Percentiles rank a stretch among this genome's conserved stretches.
Conservation (phyloP, 2,113 vertebrate genomes). For the Calidris pugnax region DNA sequence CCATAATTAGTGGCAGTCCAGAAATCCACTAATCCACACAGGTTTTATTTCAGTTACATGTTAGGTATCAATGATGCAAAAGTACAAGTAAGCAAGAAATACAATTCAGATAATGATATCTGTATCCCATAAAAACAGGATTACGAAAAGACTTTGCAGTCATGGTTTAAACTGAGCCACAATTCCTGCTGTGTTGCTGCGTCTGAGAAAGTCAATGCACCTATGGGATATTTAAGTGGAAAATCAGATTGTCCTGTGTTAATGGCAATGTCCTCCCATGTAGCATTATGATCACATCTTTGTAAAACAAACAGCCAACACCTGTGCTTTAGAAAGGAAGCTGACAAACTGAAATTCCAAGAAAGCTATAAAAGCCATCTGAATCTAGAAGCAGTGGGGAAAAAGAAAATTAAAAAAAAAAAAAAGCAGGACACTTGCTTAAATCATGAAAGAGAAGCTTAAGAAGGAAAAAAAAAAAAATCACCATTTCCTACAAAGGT, state of each 20-base stretch:
- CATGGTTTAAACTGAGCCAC: background rate
- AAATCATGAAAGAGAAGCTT: background rate
- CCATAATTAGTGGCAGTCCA: background rate
- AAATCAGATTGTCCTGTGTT: background rate
- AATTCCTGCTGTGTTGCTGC: background rate
- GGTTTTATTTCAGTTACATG: background rate
- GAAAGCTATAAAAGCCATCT: background rate
- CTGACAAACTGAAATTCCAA: background rate
- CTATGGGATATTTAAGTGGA: background rate
- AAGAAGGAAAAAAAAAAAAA: background rate
- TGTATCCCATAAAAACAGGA: background rate
- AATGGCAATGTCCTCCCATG: background rate
- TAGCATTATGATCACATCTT: background rate
- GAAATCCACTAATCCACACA: background rate
- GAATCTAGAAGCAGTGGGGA: background rate
- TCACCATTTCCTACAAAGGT: background rate
- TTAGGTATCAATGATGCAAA: background rate
- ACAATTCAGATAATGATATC: background rate
- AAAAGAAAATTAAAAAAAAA: background rate
- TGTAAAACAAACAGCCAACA: background rate
- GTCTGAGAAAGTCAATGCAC: background rate
- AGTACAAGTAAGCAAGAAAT: background rate
- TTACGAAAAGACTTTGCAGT: background rate
- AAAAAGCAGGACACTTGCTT: background rate
- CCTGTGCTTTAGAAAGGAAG: background rate